Evolutionary conservation across 2,797 vertebrate species (phyloP).

Genomic region (Poecilia picta): DNA sequence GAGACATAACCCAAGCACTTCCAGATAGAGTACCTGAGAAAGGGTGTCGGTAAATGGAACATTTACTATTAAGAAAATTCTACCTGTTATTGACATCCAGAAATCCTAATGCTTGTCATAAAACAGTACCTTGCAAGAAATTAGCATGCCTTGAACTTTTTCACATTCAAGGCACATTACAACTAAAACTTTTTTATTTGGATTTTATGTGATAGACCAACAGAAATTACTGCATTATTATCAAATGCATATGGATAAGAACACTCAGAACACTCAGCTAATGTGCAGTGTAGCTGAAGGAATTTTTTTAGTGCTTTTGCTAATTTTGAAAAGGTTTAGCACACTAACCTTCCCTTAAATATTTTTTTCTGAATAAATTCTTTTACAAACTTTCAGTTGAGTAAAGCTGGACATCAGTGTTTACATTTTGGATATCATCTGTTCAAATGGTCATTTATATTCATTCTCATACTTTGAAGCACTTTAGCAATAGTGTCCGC

Average conservation of each 20-base stretch:
- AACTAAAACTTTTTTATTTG: background rate
- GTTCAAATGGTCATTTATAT: background rate
- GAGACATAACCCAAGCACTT: background rate
- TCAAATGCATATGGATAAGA: too few species aligned
- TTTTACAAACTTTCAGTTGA: background rate
- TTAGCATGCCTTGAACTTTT: background rate
- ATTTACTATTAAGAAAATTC: background rate
- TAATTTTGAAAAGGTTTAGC: background rate
- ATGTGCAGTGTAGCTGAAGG: background rate
- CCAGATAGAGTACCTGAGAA: background rate
- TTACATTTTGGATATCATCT: background rate
- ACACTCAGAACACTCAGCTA: too few species aligned
- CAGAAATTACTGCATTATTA: too few species aligned
- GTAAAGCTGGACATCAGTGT: background rate
- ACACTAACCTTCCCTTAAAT: background rate
- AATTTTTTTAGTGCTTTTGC: background rate
- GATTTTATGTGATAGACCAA: background rate
- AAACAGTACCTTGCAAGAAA: background rate
- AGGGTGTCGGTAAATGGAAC: background rate
- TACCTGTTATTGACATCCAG: background rate
- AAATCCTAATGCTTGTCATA: background rate
- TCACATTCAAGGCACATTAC: background rate
- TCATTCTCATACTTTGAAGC: background rate
- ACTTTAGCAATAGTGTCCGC: background rate
- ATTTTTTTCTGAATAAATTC: background rate